Percentiles rank a stretch among this genome's conserved stretches.
These are phyloP conservation scores for Leiothrix lutea DNA, from an alignment of 2,113 vertebrate genomes.

Conservation along the genomic window DNA sequence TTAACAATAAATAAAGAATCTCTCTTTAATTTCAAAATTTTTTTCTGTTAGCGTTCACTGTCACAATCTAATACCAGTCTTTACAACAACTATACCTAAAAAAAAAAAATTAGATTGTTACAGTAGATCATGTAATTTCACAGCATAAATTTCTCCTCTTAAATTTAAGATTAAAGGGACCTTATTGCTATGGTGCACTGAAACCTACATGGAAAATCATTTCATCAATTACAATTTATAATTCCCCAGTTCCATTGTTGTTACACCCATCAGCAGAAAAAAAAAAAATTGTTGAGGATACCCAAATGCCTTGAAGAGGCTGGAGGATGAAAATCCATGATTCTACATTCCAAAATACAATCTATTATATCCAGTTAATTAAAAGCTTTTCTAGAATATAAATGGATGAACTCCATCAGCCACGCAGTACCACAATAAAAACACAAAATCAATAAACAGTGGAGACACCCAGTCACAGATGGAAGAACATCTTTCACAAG, in stretches of 20 bases:
- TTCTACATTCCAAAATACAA: neutral
- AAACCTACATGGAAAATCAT: neutral
- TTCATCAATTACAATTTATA: neutral
- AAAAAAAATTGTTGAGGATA: neutral
- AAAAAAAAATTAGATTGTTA: neutral
- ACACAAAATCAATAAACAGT: neutral
- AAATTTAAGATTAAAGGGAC: neutral
- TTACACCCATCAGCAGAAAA: neutral
- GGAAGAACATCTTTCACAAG: neutral
- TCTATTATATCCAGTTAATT: neutral
- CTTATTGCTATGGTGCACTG: neutral
- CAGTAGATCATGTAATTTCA: neutral
- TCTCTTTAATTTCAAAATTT: neutral
- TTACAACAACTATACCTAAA: neutral
- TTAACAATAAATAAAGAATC: neutral
- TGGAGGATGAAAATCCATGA: neutral
- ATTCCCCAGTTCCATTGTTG: neutral
- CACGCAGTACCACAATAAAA: neutral
- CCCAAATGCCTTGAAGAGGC: neutral
- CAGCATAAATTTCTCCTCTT: neutral
- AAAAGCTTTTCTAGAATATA: neutral
- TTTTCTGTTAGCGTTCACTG: neutral
- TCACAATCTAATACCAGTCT: neutral
- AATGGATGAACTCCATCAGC: neutral
- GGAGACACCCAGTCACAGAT: neutral